Evolutionary conservation across 1,140 invertebrate species (phyloP), one percentile per base, ranked within the genome.

Genomic region (Lepidurus packardi): DNA sequence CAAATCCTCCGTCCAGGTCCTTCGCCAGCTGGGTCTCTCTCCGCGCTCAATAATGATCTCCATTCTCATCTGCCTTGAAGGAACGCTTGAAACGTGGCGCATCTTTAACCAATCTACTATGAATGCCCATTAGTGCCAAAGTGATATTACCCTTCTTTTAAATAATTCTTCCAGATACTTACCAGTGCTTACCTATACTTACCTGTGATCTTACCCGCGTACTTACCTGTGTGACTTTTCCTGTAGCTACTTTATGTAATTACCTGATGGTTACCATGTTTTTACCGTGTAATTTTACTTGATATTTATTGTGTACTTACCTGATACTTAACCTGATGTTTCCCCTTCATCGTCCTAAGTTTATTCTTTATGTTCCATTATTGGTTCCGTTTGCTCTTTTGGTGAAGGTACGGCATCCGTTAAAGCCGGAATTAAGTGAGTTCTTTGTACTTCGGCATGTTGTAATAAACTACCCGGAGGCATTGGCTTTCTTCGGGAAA

Each of bases 321-420:
- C 25, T 25, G 1, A 1, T 25, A 25, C 25, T 25, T 25, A 74
- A 16, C 92, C 89, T n/a, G n/a, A n/a, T 25, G 10, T n/a, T n/a
- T 47, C 45, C 16, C 9, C 1, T 2, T 47, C 16, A 1, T 47
- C 3, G 45, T 47, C 16, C 16, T 47, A 2, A 47, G 45, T 47
- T 10, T 16, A 1, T 47, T 16, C 3, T 2, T 47, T 1, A 1
- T 47, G 45, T 47, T 47, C 16, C 9, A 47, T 47, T 3, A 47
- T 47, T 47, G 45, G 9, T 47, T 5, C 9, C 10, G 9, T 47
- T 47, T 47, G 45, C 6, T 47, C 1, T 11, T 47, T 47, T 47
- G 45, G 45, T 47, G 45, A 47, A 47, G 45, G 45, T 47, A 16
- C 45, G 3, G 45, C 45, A 5, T 16, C 45, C 16, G n/a, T 34